These are phyloP conservation scores for Troglohyphantes excavatus DNA, from an alignment of 2,888 invertebrate species.

Conservation along the genomic window DNA sequence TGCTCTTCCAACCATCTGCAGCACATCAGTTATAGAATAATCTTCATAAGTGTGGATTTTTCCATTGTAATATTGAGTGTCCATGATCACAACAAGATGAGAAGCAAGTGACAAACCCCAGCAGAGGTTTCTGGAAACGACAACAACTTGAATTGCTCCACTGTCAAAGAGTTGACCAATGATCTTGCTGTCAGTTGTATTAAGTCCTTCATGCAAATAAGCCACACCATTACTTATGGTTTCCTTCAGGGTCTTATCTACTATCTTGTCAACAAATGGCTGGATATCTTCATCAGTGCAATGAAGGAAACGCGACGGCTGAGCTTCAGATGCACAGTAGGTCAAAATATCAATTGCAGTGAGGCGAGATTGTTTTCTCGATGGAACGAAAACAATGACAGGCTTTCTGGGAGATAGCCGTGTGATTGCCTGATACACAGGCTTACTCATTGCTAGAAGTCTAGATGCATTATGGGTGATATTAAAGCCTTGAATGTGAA, in stretches of 20 bases:
- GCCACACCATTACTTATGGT: conserved; percentile 97
- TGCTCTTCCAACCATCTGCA: conserved; percentile 98
- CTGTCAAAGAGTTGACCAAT: conserved; percentile 96
- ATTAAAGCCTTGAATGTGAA: conserved; percentile 98
- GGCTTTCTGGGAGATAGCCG: conserved; percentile 92
- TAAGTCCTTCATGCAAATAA: conserved; percentile 97
- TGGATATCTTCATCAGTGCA: conserved; percentile 92
- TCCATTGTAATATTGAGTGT: conserved; percentile 95
- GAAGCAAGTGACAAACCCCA: conserved; percentile 95
- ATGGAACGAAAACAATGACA: conserved; percentile 94
- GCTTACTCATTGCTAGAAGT: conserved; percentile 98
- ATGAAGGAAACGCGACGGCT: conserved; percentile 93
- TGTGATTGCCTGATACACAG: conserved; percentile 95
- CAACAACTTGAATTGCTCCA: conserved; percentile 95
- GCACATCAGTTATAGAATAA: conserved; percentile 97
- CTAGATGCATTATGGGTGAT: conserved; percentile 98
- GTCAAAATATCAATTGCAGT: conserved; percentile 98
- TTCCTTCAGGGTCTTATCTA: conserved; percentile 95
- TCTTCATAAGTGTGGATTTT: conserved; percentile 93
- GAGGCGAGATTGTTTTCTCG: conserved; percentile 93
- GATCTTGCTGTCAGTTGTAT: conserved; percentile 90
- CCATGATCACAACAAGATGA: conserved; percentile 98
- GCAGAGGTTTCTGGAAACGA: conserved; percentile 94
- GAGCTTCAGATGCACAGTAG: conserved; percentile 93
- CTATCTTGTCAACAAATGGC: conserved; percentile 92